phyloP scores from a whole-genome alignment of 2,888 invertebrate genomes.

The Ferrisia virgata region DNA sequence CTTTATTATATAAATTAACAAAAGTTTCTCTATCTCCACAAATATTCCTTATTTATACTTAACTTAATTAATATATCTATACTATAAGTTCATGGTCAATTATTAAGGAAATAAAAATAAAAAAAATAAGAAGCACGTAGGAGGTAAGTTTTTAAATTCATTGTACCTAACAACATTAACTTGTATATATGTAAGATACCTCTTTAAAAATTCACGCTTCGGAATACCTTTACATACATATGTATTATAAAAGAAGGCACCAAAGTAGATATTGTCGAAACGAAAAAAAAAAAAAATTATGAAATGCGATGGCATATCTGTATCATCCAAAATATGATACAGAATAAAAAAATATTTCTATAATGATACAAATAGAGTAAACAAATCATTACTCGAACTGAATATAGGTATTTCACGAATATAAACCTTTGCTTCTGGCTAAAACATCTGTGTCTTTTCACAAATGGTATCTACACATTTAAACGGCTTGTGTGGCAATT shows the following conservation, averaged over 20 bases:
- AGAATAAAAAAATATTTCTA: neutral
- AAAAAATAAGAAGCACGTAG: no score
- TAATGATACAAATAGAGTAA: slow-evolving; percentile 5
- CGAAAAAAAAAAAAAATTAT: neutral
- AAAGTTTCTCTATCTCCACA: neutral
- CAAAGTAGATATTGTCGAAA: neutral
- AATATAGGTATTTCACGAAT: neutral
- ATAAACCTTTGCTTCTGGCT: slow-evolving; percentile 1
- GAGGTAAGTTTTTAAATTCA: no score
- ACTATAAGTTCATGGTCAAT: no score
- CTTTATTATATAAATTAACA: neutral
- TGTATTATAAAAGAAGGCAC: neutral
- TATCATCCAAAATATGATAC: neutral
- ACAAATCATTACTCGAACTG: neutral
- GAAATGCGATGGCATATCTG: neutral
- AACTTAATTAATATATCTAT: no score
- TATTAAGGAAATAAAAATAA: no score
- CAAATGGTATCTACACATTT: slow-evolving; percentile 24
- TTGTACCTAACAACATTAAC: no score
- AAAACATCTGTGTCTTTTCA: slow-evolving; percentile 28
- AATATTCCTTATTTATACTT: no score
- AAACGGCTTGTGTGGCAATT: slow-evolving; percentile 14
- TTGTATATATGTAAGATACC: no score
- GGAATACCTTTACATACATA: no score
- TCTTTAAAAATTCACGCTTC: no score